Evolutionary conservation across 1,140 invertebrate species (phyloP), one percentile per base, ranked within the genome.

Genomic region (Diorhabda sublineata): DNA sequence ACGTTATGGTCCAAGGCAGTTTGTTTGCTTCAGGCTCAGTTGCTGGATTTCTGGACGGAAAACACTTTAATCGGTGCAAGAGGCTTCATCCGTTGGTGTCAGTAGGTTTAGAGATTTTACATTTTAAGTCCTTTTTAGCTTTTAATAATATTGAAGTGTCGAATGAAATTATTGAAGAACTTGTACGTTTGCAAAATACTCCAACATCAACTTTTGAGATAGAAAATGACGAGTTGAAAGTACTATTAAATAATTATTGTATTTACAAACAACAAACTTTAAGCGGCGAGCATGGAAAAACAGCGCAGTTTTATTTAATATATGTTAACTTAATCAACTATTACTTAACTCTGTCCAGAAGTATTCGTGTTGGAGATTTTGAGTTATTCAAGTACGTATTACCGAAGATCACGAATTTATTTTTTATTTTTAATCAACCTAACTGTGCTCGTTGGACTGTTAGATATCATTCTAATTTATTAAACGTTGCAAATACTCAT

Each of bases 11-110:
- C 41, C 74, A 82, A 56, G 76, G 74, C 66, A 69, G 75, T 61
- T 62, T 82, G 26, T 42, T 80, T n/a, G 78, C 76, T 43, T 45
- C 6, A 61, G 79, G 79, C 2, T 81, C 79, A n/a, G 60, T 80
- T 42, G 74, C 67, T n/a, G 75, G 76, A 61, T 78, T 80, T 69
- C 41, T 78, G 8, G 64, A 58, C 45, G 76, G 78, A n/a, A 80
- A 79, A 69, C 75, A 81, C 68, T 81, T 74, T 26, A 26, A 26
- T 26, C 26, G 26, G 26, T 2, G 26, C 26, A 26, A 26, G 26
- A 26, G 26, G 26, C 68, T 81, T 26, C 76, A 81, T 73, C 76
- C 73, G n/a, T 58, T 80, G 45, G 58, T 79, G 26, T 63, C 73
- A 9, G 44, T 78, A 58, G 75, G 72, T 6, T 66, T 81, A 57